Base-by-base conservation (phyloP, 1,140 invertebrate species). In the Drosophila prosaltans region DNA sequence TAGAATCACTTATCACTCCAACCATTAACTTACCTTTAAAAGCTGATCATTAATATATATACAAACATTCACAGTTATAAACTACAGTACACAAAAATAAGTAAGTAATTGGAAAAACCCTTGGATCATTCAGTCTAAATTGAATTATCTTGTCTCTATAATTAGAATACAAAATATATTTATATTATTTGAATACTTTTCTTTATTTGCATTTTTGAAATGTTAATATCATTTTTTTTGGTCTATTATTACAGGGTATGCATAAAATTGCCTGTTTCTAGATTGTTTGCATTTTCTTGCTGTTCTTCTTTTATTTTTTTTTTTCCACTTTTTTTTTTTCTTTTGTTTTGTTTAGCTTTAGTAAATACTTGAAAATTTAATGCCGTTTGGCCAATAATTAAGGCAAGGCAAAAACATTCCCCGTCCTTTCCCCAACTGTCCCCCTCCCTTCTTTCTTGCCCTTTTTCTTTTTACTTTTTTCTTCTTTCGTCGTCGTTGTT, bases 281-380 rank as follows among this genome's bases (percentile, higher is more conserved):
- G 16, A 7, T 59, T 59, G 57, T 39, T 59, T 59, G 57, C 45
- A 69, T 72, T 65, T 79, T 71, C 59, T 26, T 51, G 26, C 21
- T 10, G 24, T 51, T 51, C 45, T 51, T 51, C 9, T 51, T 51
- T 4, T 51, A 10, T 51, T 28, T 61, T 24, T 55, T 54, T 32
- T 57, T 24, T 55, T 64, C 39, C 48, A 10, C 55, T 64, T 3
- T 69, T 26, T 63, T 4, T 40, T 11, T 72, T 32, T 69, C 69
- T 86, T 86, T 72, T 88, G 73, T 88, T 88, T 83, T 88, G 83
- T 88, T 88, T 89, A 83, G 83, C 75, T 88, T 88, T 76, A 83
- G 83, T 88, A 88, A 88, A 88, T 88, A 88, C 83, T 88, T 88
- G 84, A 88, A 83, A 88, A 88, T 88, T 88, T 80, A 88, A 88